Base-by-base conservation (phyloP, 2,888 invertebrate genomes). In the Erebia epiphron region DNA sequence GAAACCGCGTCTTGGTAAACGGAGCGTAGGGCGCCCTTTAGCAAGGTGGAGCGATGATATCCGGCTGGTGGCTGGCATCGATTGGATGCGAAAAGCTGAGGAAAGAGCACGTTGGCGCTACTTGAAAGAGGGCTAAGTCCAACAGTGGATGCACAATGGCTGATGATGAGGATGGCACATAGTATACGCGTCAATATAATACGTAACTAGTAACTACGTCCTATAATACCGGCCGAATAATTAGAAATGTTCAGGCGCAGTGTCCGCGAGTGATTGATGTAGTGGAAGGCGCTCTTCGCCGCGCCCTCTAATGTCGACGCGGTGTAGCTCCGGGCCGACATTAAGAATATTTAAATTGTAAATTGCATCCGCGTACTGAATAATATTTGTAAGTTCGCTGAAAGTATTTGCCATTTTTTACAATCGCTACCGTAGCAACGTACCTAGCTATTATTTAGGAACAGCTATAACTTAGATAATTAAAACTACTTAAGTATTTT, bases 331-430 rank as follows among this genome's bases (percentile, higher is more conserved):
- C 92, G 91, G 86, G 89, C 89, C 86, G 89, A 92, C 92, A 93
- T 93, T 92, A 92, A 90, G 88, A 91, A 92, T 91, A 93, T 93
- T 93, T 92, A 91, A 92, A 93, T 92, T 92, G 90, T 91, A 92
- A 92, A 92, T 93, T 91, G 84, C 89, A 89, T 83, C 80, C 88
- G 88, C 90, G 91, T 89, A 92, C 91, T 91, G 92, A 93, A 92
- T 91, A 92, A 90, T 90, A 52, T 64, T 64, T 64, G 52, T 46
- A 46, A 62, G 21, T 26, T 56, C 56, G 21, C 56, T 56, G 21
- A 56, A 21, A 56, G 63, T 10, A 92, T 89, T 90, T 81, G 82
- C 81, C 84, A 81, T 86, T 85, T 86, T 84, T 79, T 56, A 83
- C 80, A 83, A 84, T 82, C 79, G 78, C 79, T 77, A 8, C 43